Evolutionary conservation across 2,888 invertebrate species (phyloP).

Genomic region (Meteorus colon): DNA sequence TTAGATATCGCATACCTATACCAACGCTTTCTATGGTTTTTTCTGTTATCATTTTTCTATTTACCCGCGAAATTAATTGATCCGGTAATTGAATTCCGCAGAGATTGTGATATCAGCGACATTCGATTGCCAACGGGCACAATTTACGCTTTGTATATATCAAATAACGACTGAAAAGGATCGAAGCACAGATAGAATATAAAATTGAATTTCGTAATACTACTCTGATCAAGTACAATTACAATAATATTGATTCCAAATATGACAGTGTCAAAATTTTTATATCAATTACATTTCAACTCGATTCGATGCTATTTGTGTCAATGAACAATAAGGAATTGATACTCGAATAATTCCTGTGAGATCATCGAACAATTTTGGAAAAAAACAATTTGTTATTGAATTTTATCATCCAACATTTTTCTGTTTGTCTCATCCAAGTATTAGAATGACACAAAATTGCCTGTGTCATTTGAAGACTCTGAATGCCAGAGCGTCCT

Average conservation of each 20-base stretch:
- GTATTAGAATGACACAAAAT: too few relatives aligned
- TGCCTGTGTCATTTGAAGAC: too few relatives aligned
- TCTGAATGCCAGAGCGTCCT: too few relatives aligned
- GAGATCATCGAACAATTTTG: too few relatives aligned
- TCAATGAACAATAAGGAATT: too few relatives aligned
- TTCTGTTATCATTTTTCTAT: background rate
- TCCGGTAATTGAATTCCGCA: background rate
- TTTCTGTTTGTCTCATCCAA: too few relatives aligned
- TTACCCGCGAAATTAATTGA: background rate
- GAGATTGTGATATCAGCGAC: background rate
- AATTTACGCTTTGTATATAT: constrained; percentile 21
- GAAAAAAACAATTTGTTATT: too few relatives aligned
- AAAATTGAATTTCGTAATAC: background rate
- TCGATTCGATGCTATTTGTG: too few relatives aligned
- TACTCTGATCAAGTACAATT: background rate
- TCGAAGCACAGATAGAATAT: constrained; percentile 24
- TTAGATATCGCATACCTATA: background rate
- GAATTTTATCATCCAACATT: too few relatives aligned
- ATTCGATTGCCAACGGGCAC: constrained; percentile 14
- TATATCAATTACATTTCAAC: too few relatives aligned
- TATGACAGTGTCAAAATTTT: too few relatives aligned
- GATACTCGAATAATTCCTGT: too few relatives aligned
- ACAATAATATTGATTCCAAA: background rate
- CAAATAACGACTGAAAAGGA: constrained; percentile 26
- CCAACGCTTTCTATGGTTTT: background rate